These are phyloP conservation scores for Hyphantria cunea DNA, from an alignment of 1,140 invertebrate genomes.

Conservation along the genomic window DNA sequence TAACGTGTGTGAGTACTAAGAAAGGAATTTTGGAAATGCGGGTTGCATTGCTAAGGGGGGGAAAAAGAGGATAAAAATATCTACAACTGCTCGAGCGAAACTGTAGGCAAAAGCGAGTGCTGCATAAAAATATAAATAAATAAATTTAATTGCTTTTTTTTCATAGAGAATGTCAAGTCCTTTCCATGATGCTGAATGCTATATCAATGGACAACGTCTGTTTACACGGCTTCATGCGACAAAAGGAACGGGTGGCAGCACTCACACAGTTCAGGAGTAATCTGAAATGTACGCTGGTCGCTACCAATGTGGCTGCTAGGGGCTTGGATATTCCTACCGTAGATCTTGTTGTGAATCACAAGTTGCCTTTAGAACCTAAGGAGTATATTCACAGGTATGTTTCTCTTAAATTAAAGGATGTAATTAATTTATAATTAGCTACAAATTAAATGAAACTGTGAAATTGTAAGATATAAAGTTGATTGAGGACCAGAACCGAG, in stretches of 20 bases:
- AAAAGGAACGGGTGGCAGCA: constrained; percentile 90
- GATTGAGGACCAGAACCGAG: neutral
- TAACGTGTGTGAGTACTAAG: too few relatives aligned
- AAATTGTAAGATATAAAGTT: neutral
- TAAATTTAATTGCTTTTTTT: neutral
- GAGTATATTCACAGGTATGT: constrained; percentile 94
- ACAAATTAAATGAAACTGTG: neutral
- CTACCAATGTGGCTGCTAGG: constrained; percentile 98
- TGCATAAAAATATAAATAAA: too few relatives aligned
- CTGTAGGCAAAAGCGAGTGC: too few relatives aligned
- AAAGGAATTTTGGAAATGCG: too few relatives aligned
- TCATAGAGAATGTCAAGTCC: constrained; percentile 89
- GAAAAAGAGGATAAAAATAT: too few relatives aligned
- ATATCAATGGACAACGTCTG: constrained; percentile 94
- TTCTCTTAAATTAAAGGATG: neutral
- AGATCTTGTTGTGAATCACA: constrained; percentile 96
- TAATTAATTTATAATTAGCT: neutral
- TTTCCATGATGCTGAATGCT: constrained; percentile 93
- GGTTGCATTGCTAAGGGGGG: too few relatives aligned
- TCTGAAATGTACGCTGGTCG: constrained; percentile 92
- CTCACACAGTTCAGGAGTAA: constrained; percentile 94
- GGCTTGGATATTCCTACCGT: constrained; percentile 95
- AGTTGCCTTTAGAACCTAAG: constrained; percentile 93
- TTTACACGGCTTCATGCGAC: constrained; percentile 92
- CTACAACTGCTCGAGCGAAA: too few relatives aligned